These are phyloP conservation scores for Hylaeus anthracinus DNA, from an alignment of 1,140 invertebrate genomes.

Conservation along the genomic window DNA sequence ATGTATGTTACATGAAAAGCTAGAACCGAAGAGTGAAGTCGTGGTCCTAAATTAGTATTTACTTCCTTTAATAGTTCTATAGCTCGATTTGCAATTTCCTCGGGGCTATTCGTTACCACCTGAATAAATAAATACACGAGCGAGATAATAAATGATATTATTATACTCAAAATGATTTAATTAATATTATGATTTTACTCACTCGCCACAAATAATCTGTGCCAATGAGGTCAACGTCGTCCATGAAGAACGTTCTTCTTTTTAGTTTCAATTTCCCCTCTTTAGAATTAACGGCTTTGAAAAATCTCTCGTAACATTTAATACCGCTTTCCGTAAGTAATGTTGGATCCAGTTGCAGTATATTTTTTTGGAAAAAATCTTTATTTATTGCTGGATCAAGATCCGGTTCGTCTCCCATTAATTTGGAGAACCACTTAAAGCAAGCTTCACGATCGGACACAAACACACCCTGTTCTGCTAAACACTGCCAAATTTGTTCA, in stretches of 20 bases:
- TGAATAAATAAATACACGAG: constrained; percentile 67
- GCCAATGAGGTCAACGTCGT: constrained; percentile 95
- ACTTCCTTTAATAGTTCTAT: constrained; percentile 96
- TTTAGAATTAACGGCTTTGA: constrained; percentile 97
- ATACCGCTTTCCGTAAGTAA: constrained; percentile 97
- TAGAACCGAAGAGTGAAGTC: constrained; percentile 87
- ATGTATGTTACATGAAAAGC: constrained; percentile 95
- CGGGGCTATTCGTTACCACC: constrained; percentile 93
- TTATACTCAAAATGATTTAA: constrained; percentile 5
- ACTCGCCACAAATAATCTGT: constrained; percentile 98
- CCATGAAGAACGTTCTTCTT: constrained; percentile 90
- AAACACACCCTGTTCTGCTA: constrained; percentile 96
- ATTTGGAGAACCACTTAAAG: constrained; percentile 99
- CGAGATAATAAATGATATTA: background rate
- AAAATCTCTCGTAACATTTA: constrained; percentile 97
- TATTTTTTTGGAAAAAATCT: constrained; percentile 98
- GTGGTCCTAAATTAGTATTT: constrained; percentile 95
- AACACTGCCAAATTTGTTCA: constrained; percentile 97
- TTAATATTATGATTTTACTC: constrained; percentile 62
- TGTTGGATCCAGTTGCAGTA: constrained; percentile 94
- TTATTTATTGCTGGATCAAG: constrained; percentile 97
- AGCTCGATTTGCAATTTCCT: constrained; percentile 95
- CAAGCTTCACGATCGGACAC: constrained; percentile 96
- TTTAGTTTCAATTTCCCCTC: constrained; percentile 95
- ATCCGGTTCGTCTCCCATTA: constrained; percentile 98